Base-by-base conservation (phyloP, 2,888 invertebrate species). In the Ariolimax columbianus region DNA sequence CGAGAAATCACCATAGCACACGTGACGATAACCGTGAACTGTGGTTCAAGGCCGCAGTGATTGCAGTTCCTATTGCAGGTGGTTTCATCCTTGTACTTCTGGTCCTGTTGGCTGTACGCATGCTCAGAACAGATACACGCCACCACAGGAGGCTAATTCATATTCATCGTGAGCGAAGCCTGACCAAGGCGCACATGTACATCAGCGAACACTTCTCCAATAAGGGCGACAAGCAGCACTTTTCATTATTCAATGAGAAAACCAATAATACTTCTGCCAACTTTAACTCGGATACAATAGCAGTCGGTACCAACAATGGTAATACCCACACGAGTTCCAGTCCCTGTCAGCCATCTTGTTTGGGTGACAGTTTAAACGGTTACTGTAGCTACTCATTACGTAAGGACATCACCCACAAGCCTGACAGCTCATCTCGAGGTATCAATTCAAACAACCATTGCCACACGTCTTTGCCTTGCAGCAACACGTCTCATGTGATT, bases 31-130 rank as follows among this genome's bases (percentile, higher is more conserved):
- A 91, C 82, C 89, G 95, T 51, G 96, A 96, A 89, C 96, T 97
- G 85, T 97, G 97, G 97, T 97, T 97, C 95, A 96, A 96, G 91
- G 97, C 97, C 0, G 97, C 97, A 55, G 97, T 97, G 80, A 97
- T 97, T 73, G 97, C 97, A 0, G 97, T 97, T 26, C 97, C 97
- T 1, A 97, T 97, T 88, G 97, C 97, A 89, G 97, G 97, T 0
- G 96, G 97, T 72, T 96, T 97, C 88, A 97, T 97, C 86, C 95
- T 97, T 84, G 95, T 97, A 91, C 95, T 97, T 72, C 95, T 97
- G 82, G 97, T 97, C 43, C 95, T 96, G 26, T 95, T 97, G 75
- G 97, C 97, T 0, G 96, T 97, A 82, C 95, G 96, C 90, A 95
- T 97, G 91, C 95, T 97, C 84, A 95, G 92, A 92, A 94, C 92